These are phyloP conservation scores for Neosilurus mollespiculum DNA, from an alignment of 2,797 vertebrate genomes.

Conservation along the genomic window DNA sequence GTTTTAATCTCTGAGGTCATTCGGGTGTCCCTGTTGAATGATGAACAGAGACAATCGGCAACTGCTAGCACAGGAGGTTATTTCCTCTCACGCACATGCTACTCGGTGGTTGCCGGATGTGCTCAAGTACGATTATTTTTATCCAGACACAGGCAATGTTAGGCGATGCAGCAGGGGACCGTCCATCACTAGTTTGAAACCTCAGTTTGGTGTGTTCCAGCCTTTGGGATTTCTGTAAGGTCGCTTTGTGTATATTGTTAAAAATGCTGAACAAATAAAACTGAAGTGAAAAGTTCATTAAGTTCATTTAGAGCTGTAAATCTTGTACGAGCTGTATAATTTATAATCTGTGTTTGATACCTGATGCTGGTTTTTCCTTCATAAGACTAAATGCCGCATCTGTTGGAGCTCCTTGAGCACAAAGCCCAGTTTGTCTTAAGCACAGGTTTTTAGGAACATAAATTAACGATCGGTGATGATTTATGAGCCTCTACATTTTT, in stretches of 20 bases:
- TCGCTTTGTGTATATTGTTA: not conserved
- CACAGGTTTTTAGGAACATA: conserved; percentile 11
- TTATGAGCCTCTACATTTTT: conserved; percentile 12
- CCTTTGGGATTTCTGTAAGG: not conserved
- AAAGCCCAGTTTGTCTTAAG: not conserved
- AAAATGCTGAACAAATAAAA: not conserved
- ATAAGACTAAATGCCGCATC: not conserved
- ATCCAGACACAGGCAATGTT: too few species aligned
- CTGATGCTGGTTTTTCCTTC: not conserved
- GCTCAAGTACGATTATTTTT: too few species aligned
- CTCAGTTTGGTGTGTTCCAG: too few species aligned
- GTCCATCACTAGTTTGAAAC: too few species aligned
- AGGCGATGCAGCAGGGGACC: too few species aligned
- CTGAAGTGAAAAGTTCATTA: not conserved
- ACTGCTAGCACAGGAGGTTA: too few species aligned
- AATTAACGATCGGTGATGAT: conserved; percentile 15
- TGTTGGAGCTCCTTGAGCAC: not conserved
- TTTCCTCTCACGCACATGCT: too few species aligned
- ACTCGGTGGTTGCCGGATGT: too few species aligned
- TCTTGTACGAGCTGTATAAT: not conserved
- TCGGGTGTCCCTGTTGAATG: too few species aligned
- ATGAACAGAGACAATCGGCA: too few species aligned
- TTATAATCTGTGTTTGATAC: conserved; percentile 2
- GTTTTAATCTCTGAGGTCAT: too few species aligned
- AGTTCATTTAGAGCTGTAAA: not conserved